These are phyloP conservation scores for Zeuzera pyrina DNA, from an alignment of 2,888 invertebrate species.

Conservation along the genomic window DNA sequence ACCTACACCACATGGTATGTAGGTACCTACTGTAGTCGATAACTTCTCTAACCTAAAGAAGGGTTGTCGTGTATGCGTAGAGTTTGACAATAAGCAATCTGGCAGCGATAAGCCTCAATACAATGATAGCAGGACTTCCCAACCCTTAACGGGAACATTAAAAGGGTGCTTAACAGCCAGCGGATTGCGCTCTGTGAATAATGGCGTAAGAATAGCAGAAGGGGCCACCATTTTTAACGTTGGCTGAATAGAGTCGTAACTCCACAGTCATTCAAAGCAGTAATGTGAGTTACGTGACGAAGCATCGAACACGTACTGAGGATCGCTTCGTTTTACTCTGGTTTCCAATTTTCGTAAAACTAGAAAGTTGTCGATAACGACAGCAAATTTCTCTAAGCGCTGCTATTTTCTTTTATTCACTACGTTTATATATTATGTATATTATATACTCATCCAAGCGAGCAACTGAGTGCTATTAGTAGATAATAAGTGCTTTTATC, in stretches of 20 bases:
- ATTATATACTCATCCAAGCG: too few species aligned
- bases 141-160: slow-evolving; percentile 40
- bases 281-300: slow-evolving; percentile 43
- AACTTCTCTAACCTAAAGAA: too few species aligned
- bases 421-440: too few species aligned
- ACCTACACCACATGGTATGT: too few species aligned
- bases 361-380: too few species aligned
- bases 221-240: slow-evolving; percentile 41
- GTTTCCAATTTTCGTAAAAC: slow-evolving; percentile 20
- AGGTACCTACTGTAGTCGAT: too few species aligned
- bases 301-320: slow-evolving; percentile 25
- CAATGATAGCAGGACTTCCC: slow-evolving; percentile 30
- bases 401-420: too few species aligned
- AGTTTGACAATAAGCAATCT: slow-evolving; percentile 16
- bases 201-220: slow-evolving; percentile 49
- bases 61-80: too few species aligned
- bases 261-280: slow-evolving; percentile 41
- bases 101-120: slow-evolving; percentile 32
- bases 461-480: too few species aligned
- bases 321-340: slow-evolving; percentile 27
- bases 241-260: slow-evolving; percentile 48
- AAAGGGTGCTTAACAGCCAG: slow-evolving; percentile 45
- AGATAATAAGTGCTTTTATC: too few species aligned
- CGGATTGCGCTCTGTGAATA: slow-evolving; percentile 50
- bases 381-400: too few species aligned